Evolutionary conservation across 1,140 invertebrate species (phyloP).

Genomic region (Lineus longissimus): DNA sequence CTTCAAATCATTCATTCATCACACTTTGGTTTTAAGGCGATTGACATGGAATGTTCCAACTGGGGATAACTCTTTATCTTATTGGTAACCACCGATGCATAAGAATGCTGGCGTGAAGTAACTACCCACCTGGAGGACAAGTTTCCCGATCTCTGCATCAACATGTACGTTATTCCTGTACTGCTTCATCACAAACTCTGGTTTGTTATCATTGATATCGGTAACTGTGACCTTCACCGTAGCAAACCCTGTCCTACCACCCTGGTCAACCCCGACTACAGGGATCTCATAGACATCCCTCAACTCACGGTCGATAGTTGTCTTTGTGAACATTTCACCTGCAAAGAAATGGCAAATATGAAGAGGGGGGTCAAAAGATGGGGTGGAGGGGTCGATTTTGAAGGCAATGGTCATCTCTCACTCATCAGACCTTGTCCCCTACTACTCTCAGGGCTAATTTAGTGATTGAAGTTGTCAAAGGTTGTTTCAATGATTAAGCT

Average conservation of each 20-base stretch:
- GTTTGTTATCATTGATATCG: constrained; percentile 86
- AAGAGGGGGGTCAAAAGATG: not conserved
- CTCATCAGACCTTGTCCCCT: too few species aligned
- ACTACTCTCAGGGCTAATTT: too few species aligned
- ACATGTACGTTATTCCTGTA: constrained; percentile 38
- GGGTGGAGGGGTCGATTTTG: too few species aligned
- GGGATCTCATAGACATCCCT: constrained; percentile 72
- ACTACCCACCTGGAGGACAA: constrained; percentile 34
- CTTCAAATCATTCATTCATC: constrained; percentile 58
- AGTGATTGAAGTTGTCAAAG: too few species aligned
- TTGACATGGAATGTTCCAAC: too few species aligned
- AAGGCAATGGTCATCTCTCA: too few species aligned
- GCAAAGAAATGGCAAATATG: not conserved
- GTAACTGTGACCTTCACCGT: constrained; percentile 72
- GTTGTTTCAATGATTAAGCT: too few species aligned
- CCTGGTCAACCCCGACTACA: constrained; percentile 80
- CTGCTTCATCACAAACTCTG: constrained; percentile 62
- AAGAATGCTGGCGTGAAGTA: too few species aligned
- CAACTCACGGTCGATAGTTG: constrained; percentile 73
- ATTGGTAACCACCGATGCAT: too few species aligned
- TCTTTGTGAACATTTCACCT: not conserved
- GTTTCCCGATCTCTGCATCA: constrained; percentile 27
- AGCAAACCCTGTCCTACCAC: constrained; percentile 74
- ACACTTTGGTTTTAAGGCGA: too few species aligned
- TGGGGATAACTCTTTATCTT: too few species aligned